phyloP scores from a whole-genome alignment of 92 coral and sea anemone species.

The Epizoanthus rinbou region DNA sequence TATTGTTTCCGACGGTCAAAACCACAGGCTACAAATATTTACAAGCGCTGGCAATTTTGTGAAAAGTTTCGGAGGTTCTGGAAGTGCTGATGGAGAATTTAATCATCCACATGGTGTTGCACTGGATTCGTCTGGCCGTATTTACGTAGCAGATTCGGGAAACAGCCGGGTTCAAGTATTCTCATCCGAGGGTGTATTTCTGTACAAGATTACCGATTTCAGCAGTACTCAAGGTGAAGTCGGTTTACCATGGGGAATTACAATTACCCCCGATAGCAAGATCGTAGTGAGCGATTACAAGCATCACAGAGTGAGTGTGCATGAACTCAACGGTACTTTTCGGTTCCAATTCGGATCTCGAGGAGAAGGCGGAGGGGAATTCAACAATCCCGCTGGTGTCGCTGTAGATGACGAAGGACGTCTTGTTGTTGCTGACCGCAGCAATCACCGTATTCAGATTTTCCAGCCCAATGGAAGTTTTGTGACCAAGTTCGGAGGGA shows the following conservation, averaged over 20 bases:
- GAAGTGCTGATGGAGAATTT: constrained; percentile 63
- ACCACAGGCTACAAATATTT: constrained; percentile 72
- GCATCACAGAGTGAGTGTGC: constrained; percentile 63
- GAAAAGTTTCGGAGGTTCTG: constrained; percentile 64
- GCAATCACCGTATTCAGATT: constrained; percentile 84
- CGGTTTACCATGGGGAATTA: constrained; percentile 82
- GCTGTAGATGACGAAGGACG: constrained; percentile 80
- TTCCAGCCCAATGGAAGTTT: constrained; percentile 77
- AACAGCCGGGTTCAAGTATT: constrained; percentile 77
- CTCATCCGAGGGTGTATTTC: constrained; percentile 62
- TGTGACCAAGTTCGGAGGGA: constrained; percentile 81
- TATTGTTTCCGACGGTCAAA: constrained; percentile 73
- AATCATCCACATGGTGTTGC: constrained; percentile 84
- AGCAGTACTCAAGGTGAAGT: constrained; percentile 34
- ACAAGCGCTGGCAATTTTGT: constrained; percentile 69
- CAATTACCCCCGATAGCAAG: constrained; percentile 54
- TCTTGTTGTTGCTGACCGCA: constrained; percentile 75
- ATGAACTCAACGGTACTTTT: constrained; percentile 60
- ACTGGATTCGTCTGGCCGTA: constrained; percentile 52
- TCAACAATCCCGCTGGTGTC: constrained; percentile 85
- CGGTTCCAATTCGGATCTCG: constrained; percentile 69
- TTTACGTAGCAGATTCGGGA: constrained; percentile 80
- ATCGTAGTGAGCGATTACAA: constrained; percentile 78
- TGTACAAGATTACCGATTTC: constrained; percentile 50
- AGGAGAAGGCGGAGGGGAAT: constrained; percentile 69